Conservation (phyloP, 1,140 invertebrate species). For the Ditylenchus dipsaci region DNA sequence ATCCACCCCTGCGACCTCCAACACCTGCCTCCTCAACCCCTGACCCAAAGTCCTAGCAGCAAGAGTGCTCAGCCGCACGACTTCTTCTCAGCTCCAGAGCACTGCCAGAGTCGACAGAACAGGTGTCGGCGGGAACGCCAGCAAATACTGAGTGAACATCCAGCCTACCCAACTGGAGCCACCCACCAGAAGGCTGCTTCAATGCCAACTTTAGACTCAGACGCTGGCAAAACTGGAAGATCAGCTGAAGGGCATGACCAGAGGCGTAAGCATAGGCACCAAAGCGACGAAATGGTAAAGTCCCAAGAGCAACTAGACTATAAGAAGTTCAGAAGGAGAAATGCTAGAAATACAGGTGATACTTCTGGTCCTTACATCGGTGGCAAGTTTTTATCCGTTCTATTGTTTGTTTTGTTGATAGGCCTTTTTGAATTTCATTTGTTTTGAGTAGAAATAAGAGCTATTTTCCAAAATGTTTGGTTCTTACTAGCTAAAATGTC, state of each 20-base stretch:
- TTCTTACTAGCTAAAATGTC: too few species aligned
- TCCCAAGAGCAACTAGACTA: background rate
- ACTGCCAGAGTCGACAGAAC: slow-evolving; percentile 29
- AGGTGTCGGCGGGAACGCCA: slow-evolving; percentile 19
- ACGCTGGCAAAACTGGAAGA: too few species aligned
- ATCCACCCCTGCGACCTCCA: slow-evolving; percentile 47
- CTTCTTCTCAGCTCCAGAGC: slow-evolving; percentile 46
- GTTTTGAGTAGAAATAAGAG: too few species aligned
- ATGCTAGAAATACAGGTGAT: too few species aligned
- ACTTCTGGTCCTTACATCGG: too few species aligned
- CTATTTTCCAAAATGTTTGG: too few species aligned
- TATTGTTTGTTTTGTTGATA: too few species aligned
- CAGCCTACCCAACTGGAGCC: background rate
- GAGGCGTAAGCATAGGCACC: background rate
- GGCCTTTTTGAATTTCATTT: too few species aligned
- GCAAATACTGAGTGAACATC: background rate
- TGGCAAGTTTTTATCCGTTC: too few species aligned
- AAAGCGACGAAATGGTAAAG: background rate
- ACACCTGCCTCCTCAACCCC: background rate
- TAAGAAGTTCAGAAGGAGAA: background rate
- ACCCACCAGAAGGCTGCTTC: background rate
- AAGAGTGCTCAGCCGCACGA: slow-evolving; percentile 24
- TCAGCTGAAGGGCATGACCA: background rate
- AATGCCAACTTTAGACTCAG: too few species aligned
- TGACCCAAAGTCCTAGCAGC: background rate